Conservation (phyloP, 2,888 invertebrate genomes). For the Macroteleia sp. region DNA sequence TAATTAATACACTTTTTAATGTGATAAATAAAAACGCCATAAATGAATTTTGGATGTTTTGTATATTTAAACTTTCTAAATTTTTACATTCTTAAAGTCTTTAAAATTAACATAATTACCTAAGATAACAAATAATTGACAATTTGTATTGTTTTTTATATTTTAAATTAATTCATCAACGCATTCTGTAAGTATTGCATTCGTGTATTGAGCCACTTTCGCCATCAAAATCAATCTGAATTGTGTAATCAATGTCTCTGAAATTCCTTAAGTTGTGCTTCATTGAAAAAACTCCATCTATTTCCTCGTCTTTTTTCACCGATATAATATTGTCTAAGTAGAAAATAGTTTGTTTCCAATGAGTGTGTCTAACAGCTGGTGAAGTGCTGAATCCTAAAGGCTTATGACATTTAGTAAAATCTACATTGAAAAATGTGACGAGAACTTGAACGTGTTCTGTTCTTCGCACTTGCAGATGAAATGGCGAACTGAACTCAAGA, state of each 20-base stretch:
- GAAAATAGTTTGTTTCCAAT: conserved; percentile 99
- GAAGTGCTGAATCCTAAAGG: conserved; percentile 99
- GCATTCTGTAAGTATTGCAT: conserved; percentile 95
- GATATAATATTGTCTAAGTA: conserved; percentile 99
- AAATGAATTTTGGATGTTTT: too few species aligned
- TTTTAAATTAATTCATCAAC: too few species aligned
- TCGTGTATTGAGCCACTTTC: conserved; percentile 93
- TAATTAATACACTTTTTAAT: too few species aligned
- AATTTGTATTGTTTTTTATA: too few species aligned
- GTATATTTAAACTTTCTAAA: too few species aligned
- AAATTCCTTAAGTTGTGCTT: conserved; percentile 98
- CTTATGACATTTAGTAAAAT: conserved; percentile 99
- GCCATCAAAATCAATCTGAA: conserved; percentile 96
- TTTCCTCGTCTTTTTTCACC: conserved; percentile 97
- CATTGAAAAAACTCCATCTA: conserved; percentile 96
- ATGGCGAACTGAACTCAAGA: conserved; percentile 95
- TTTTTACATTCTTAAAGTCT: too few species aligned
- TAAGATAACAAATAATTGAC: too few species aligned
- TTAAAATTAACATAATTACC: too few species aligned
- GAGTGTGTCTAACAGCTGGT: conserved; percentile 98
- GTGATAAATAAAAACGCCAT: too few species aligned
- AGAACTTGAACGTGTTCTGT: conserved; percentile 99
- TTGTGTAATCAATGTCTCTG: conserved; percentile 97
- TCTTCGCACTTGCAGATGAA: conserved; percentile 91
- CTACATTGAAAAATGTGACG: conserved; percentile 99